Conservation (phyloP, 2,888 invertebrate genomes). For the Neocrepidodera transversa region DNA sequence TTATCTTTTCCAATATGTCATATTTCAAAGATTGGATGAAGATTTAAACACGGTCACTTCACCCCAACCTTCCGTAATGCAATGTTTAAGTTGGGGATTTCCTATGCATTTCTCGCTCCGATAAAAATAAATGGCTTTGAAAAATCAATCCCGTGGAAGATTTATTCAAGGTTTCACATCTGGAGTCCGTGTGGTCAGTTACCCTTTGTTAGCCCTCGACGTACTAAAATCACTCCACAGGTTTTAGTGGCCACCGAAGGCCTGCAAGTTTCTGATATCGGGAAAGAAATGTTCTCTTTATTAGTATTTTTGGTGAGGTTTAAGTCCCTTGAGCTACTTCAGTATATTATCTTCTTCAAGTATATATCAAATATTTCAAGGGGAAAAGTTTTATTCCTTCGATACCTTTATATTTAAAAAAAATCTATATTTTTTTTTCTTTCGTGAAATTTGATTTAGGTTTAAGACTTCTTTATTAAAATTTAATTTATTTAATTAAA, state of each 20-base stretch:
- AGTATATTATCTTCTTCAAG: constrained; percentile 27
- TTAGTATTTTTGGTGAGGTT: constrained; percentile 51
- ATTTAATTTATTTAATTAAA: too few species aligned
- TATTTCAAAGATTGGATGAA: constrained; percentile 4
- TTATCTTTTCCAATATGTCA: too few species aligned
- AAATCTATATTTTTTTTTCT: background rate
- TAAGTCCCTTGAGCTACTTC: constrained; percentile 38
- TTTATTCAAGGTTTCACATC: constrained; percentile 21
- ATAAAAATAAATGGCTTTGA: constrained; percentile 16
- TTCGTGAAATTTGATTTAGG: too few species aligned
- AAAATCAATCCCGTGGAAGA: constrained; percentile 22
- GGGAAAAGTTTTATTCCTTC: constrained; percentile 4
- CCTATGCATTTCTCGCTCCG: constrained; percentile 18
- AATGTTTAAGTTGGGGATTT: constrained; percentile 23
- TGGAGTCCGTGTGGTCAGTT: constrained; percentile 34
- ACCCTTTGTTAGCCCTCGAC: constrained; percentile 40
- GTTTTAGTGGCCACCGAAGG: constrained; percentile 49
- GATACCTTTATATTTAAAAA: background rate
- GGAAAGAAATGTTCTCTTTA: constrained; percentile 56
- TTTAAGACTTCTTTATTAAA: too few species aligned
- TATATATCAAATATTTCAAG: constrained; percentile 25
- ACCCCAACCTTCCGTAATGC: constrained; percentile 18
- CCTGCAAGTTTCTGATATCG: constrained; percentile 56
- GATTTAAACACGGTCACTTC: constrained; percentile 9
- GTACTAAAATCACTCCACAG: constrained; percentile 53